Base-by-base conservation (phyloP, 2,888 invertebrate species). In the Cyclophora punctaria region DNA sequence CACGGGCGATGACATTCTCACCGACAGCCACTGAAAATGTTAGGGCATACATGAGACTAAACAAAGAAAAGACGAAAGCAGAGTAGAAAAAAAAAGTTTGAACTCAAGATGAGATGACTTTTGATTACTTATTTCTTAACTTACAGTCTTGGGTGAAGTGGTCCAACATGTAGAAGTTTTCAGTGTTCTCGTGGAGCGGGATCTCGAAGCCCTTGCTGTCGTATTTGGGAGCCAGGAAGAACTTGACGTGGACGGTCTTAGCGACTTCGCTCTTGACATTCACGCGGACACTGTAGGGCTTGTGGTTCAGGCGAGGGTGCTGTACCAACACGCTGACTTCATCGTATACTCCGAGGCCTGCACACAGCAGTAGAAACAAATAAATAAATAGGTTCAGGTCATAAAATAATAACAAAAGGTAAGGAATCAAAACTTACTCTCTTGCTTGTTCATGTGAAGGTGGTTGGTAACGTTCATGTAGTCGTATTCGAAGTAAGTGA, bases 161-260 rank as follows among this genome's bases (percentile, higher is more conserved):
- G 63, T 93, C 92, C 5, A 92, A 66, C 63, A 89, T 78, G 61
- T 90, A 88, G 73, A 92, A 92, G 75, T 92, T 90, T 48, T 90
- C 71, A 35, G 86, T 82, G 73, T 90, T 90, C 7, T 85, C 66
- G 49, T 86, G 78, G 42, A 93, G 79, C 60, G 91, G 87, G 41
- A 91, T 77, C 51, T 83, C 75, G 51, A 83, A 77, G 41, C 89
- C 89, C 47, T 83, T 75, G 63, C 90, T 88, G 67, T 93, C 92
- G 68, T 90, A 91, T 75, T 93, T 93, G 5, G 94, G 94, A 49
- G 92, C 94, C 43, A 94, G 67, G 90, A 91, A 94, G 52, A 93
- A 81, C 55, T 90, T 91, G 5, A 94, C 88, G 3, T 90, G 77
- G 2, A 83, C 84, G 51, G 86, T 90, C 64, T 81, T 70, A 47